Evolutionary conservation across 2,797 vertebrate species (phyloP).

Genomic region (Lagocephalus sceleratus): DNA sequence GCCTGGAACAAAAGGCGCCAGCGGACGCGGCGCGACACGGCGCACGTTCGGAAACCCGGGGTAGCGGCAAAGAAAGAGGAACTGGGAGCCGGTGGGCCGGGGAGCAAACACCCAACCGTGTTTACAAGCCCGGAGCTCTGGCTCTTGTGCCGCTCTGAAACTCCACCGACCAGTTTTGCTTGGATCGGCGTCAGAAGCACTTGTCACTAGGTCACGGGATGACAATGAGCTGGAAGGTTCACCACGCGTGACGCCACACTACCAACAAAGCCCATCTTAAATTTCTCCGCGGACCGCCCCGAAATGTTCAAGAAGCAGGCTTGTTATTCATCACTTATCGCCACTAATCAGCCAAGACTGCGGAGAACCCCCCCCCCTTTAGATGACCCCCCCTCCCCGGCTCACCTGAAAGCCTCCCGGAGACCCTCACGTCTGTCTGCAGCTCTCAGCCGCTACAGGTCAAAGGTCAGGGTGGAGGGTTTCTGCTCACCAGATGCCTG

Average conservation of each 20-base stretch:
- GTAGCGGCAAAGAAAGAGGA: neutral
- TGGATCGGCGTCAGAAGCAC: slow-evolving; percentile 36
- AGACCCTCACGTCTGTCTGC: slow-evolving; percentile 49
- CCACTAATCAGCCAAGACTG: slow-evolving; percentile 4
- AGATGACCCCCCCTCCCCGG: slow-evolving; percentile 29
- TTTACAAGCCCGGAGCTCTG: slow-evolving; percentile 21
- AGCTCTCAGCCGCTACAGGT: slow-evolving; percentile 47
- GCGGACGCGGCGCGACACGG: slow-evolving; percentile 6
- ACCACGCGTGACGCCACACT: slow-evolving; percentile 41
- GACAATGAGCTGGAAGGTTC: slow-evolving; percentile 39
- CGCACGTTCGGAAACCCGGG: slow-evolving; percentile 7
- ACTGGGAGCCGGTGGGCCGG: slow-evolving; percentile 8
- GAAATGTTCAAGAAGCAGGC: neutral
- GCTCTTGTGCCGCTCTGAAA: slow-evolving; percentile 48
- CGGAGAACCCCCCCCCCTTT: slow-evolving; percentile 22
- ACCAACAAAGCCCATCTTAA: slow-evolving; percentile 27
- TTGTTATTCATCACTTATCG: slow-evolving; percentile 10
- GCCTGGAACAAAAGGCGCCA: slow-evolving; percentile 28
- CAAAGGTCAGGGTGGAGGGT: slow-evolving; percentile 62
- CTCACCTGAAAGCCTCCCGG: slow-evolving; percentile 57
- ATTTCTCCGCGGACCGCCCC: slow-evolving; percentile 3
- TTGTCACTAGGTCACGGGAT: slow-evolving; percentile 29
- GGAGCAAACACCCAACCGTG: slow-evolving; percentile 29
- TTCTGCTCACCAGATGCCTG: slow-evolving; percentile 73
- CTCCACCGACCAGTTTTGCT: slow-evolving; percentile 60